Percentiles rank a stretch among this genome's conserved stretches.
Conservation (phyloP, 2,113 vertebrate genomes). For the Acrocephalus arundinaceus region DNA sequence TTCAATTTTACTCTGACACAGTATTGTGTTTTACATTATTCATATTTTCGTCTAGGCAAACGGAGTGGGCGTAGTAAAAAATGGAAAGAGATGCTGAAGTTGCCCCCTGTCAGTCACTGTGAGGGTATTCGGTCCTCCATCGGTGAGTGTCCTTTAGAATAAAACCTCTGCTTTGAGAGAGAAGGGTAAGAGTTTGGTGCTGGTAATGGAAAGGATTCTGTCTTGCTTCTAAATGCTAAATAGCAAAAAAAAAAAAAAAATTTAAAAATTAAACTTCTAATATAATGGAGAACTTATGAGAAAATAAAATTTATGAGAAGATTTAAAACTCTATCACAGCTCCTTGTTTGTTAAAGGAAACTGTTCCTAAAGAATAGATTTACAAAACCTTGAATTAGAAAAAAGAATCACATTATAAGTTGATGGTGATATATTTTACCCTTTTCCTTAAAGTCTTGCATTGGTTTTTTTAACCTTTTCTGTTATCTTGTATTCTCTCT, state of each 20-base stretch:
- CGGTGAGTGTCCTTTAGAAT: constrained; percentile 71
- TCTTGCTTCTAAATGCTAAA: background rate
- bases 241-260: background rate
- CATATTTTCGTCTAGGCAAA: constrained; percentile 73
- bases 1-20: background rate
- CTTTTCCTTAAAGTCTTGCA: background rate
- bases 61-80: constrained; percentile 90
- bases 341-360: background rate
- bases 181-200: background rate
- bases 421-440: background rate
- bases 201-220: background rate
- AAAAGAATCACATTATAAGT: background rate
- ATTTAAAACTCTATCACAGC: background rate
- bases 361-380: background rate
- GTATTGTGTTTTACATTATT: background rate
- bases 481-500: background rate
- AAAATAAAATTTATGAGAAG: background rate
- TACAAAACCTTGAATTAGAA: background rate
- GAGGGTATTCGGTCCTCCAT: constrained; percentile 81
- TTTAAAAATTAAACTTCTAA: background rate
- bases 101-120: constrained; percentile 87
- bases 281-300: background rate
- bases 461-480: background rate
- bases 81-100: constrained; percentile 92
- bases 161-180: background rate